Conservation (phyloP, 2,113 vertebrate species). For the Psittacula cyanocephala region DNA sequence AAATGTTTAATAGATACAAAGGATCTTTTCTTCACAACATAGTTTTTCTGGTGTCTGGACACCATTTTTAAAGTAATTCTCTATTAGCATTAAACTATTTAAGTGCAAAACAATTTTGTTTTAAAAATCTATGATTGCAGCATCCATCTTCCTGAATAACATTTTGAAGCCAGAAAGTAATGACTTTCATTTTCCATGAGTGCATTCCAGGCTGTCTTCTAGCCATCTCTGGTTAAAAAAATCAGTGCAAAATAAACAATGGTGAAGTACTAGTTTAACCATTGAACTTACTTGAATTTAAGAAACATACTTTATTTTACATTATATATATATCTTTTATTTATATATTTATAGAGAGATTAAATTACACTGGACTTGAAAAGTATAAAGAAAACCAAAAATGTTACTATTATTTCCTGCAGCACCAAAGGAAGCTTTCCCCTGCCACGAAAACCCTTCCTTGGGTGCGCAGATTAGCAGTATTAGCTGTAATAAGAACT, state of each 20-base stretch:
- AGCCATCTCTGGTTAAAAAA: constrained; percentile 75
- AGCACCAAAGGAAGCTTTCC: constrained; percentile 66
- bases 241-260: constrained; percentile 87
- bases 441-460: constrained; percentile 51
- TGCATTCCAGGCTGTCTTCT: constrained; percentile 79
- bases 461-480: constrained; percentile 59
- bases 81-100: constrained; percentile 85
- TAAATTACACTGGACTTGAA: constrained; percentile 70
- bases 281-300: constrained; percentile 70
- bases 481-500: constrained; percentile 57
- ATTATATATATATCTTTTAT: constrained; percentile 61
- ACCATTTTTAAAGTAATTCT: constrained; percentile 84
- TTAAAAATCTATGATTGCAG: constrained; percentile 84
- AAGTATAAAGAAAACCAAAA: constrained; percentile 74
- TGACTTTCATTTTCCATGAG: constrained; percentile 72
- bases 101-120: constrained; percentile 89
- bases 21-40: constrained; percentile 80
- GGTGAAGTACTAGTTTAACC: constrained; percentile 76
- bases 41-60: constrained; percentile 78
- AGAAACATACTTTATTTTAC: constrained; percentile 76
- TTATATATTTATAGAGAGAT: constrained; percentile 60
- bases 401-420: constrained; percentile 68
- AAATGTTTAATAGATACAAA: constrained; percentile 92
- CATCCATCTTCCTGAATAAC: constrained; percentile 87
- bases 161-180: constrained; percentile 80